Evolutionary conservation across 2,888 invertebrate genomes (phyloP), one percentile per base, ranked within the genome.

Genomic region (Tetranychus piercei): DNA sequence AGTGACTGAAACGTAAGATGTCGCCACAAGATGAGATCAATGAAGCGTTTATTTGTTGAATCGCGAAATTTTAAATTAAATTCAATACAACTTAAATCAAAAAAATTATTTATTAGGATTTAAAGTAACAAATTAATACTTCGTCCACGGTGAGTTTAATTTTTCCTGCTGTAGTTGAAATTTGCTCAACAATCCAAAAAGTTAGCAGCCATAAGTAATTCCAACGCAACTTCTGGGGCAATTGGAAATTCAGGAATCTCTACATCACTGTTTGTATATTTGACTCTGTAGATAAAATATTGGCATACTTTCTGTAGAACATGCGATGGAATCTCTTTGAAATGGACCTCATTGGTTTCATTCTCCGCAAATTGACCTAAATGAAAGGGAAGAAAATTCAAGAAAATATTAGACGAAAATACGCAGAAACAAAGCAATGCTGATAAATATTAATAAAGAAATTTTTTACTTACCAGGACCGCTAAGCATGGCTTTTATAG

Each of bases 171-270:
- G n/a, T n/a, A n/a, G n/a, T n/a, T 8, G 45, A 22, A 72, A n/a
- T n/a, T 55, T 5, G 69, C 4, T 87, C 88, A 97, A 86, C 99
- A 99, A 85, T 99, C 97, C 81, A 99, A 86, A 85, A 99, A 99
- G 84, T 99, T 99, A 79, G 97, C 97, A 78, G 99, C 99, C 99
- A 99, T 99, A 75, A 99, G 87, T 75, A 99, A 86, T 85, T 99
- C 99, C 80, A 99, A 86, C 73, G 96, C 96, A 80, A 99, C 94
- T 84, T 99, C 97, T 0, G 97, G 96, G 76, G 94, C 93, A 81
- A 99, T 99, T 7, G 94, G 94, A 84, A 99, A 99, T 85, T 99
- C 99, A 0, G 99, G 99, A 81, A 99, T 99, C 85, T 99, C 99
- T n/a, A 96, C 96, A 22, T 96, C 94, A 80, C 94, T 93, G 86